Evolutionary conservation across 1,140 invertebrate species (phyloP).

Genomic region (Acyrthosiphon pisum): DNA sequence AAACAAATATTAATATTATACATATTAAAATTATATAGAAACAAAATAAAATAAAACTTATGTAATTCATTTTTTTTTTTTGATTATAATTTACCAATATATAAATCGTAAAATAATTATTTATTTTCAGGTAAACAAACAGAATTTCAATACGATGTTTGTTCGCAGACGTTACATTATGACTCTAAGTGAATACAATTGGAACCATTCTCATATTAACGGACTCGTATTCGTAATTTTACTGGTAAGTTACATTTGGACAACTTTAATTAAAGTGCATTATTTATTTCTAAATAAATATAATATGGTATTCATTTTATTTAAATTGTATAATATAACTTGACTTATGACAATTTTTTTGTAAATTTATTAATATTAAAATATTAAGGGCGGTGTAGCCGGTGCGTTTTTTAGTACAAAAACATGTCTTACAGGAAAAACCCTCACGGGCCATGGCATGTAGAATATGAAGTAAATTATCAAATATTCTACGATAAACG

Average conservation of each 20-base stretch:
- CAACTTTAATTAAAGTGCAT: neutral
- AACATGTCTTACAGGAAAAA: too few species aligned
- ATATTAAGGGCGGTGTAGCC: too few species aligned
- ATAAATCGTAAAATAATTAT: neutral
- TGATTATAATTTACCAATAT: neutral
- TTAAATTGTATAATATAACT: neutral
- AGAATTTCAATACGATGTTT: neutral
- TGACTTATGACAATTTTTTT: too few species aligned
- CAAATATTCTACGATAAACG: too few species aligned
- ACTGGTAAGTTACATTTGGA: neutral
- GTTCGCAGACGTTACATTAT: neutral
- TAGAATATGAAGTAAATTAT: too few species aligned
- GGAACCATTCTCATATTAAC: neutral
- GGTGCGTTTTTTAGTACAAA: too few species aligned
- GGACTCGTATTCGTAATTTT: neutral
- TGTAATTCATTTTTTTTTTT: neutral
- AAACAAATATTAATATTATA: too few species aligned
- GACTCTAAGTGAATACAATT: neutral
- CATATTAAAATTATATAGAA: neutral
- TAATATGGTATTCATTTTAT: neutral
- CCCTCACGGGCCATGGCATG: too few species aligned
- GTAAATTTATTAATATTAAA: too few species aligned
- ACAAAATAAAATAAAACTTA: neutral
- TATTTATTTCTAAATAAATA: neutral
- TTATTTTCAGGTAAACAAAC: neutral